Conservation (phyloP, 2,113 vertebrate species). For the Nettapus auritus region DNA sequence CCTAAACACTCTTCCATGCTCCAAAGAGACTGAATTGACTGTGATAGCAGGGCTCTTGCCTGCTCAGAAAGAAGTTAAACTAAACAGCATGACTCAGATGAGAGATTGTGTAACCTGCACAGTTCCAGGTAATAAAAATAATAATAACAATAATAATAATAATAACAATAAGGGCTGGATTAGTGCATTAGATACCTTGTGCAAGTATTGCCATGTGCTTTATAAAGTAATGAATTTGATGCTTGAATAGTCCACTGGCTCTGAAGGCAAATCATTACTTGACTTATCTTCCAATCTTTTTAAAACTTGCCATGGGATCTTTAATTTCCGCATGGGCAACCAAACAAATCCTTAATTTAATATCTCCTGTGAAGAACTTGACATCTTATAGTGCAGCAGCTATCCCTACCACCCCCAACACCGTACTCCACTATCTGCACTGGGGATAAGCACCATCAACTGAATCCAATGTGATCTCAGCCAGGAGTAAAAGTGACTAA, state of each 20-base stretch:
- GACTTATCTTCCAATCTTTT: neutral
- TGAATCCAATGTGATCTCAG: neutral
- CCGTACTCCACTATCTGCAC: neutral
- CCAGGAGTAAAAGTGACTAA: neutral
- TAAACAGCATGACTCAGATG: neutral
- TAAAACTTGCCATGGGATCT: conserved; percentile 28
- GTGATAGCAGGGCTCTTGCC: neutral
- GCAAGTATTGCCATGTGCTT: neutral
- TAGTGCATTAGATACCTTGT: neutral
- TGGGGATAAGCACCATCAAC: neutral
- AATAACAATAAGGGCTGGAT: neutral
- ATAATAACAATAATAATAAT: neutral
- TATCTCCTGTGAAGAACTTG: neutral
- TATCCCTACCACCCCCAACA: neutral
- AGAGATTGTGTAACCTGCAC: neutral
- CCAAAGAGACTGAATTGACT: neutral
- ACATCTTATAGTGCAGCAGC: neutral
- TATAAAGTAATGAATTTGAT: conserved; percentile 11
- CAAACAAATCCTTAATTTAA: conserved; percentile 9
- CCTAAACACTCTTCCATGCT: neutral
- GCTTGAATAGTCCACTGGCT: conserved; percentile 7
- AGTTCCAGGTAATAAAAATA: neutral
- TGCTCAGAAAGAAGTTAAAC: neutral
- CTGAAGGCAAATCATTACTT: neutral
- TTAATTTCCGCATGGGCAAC: conserved; percentile 17